Base-by-base conservation (phyloP, 2,113 vertebrate genomes). In the Gallinago media region DNA sequence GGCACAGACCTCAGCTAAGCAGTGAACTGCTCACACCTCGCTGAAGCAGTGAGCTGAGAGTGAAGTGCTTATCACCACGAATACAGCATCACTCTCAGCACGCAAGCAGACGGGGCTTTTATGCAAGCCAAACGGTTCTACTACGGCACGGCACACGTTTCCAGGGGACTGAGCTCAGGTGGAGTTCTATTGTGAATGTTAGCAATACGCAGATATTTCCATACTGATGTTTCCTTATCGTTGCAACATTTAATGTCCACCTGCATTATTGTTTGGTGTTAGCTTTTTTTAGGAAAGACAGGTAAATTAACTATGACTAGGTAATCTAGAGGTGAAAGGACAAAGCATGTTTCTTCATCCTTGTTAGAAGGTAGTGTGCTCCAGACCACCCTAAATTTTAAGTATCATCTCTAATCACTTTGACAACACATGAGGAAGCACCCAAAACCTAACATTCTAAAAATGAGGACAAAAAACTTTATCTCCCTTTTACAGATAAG, bases 241-340 rank as follows among this genome's bases (percentile, higher is more conserved):
- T 63, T 86, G 62, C 83, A 89, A 77, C 77, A 88, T 97, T 96
- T 96, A 82, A 82, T 84, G 85, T 49, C 14, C 47, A 44, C 59
- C 66, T 77, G 65, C 70, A 92, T 59, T 83, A 72, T 15, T 91
- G 38, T 52, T 77, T 8, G 5, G 40, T 50, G 44, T 56, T 91
- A 75, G 40, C 61, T 92, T 67, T 49, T 87, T 87, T 90, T 26
- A 73, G 38, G 68, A 88, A 56, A 74, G 42, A 85, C 46, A 92
- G 32, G 42, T 83, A 94, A 93, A 94, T 88, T 79, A 80, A 90
- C 59, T 74, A 34, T 38, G 40, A 86, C 36, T 46, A 74, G 22
- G 8, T 74, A 92, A 80, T 49, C 71, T 12, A 84, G 14, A 74
- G 26, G 38, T 59, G 42, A 88, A 93, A 85, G 20, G 31, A 32